phyloP scores from a whole-genome alignment of 37 sponge, comb jelly and placozoan species.

The Amphimedon queenslandica region DNA sequence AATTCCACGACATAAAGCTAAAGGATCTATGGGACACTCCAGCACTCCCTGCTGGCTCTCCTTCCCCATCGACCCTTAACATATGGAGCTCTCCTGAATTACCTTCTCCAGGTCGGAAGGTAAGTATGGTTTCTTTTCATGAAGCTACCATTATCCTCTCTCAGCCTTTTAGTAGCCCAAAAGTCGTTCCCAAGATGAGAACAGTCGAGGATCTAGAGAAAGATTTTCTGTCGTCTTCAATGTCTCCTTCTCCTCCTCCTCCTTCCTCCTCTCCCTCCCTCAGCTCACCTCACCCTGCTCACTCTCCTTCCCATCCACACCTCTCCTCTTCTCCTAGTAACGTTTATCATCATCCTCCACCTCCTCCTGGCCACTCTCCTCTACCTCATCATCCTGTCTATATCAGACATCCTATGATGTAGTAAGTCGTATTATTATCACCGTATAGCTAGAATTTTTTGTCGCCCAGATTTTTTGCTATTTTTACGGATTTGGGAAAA shows the following conservation, averaged over 20 bases:
- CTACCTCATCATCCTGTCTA: neutral
- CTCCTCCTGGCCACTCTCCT: constrained; percentile 3
- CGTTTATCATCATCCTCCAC: neutral
- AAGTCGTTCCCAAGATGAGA: neutral
- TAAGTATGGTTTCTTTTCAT: neutral
- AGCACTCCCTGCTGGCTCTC: too few relatives aligned
- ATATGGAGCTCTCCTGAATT: constrained; percentile 49
- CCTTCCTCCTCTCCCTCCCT: neutral
- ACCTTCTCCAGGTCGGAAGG: neutral
- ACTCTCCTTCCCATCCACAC: constrained; percentile 1
- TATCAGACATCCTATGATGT: too few relatives aligned
- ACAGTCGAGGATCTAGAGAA: constrained; percentile 47
- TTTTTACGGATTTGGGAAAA: too few relatives aligned
- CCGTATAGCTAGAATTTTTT: too few relatives aligned
- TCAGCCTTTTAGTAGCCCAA: neutral
- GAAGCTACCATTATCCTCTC: neutral
- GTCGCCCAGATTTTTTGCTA: too few relatives aligned
- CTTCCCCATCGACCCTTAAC: neutral
- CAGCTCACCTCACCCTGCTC: neutral
- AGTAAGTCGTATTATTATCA: too few relatives aligned
- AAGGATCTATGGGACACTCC: constrained; percentile 44
- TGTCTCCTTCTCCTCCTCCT: neutral
- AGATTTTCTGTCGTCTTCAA: neutral
- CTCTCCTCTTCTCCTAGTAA: neutral
- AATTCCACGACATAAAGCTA: neutral